Base-by-base conservation (phyloP, 2,797 vertebrate genomes). In the Sardinella longiceps region DNA sequence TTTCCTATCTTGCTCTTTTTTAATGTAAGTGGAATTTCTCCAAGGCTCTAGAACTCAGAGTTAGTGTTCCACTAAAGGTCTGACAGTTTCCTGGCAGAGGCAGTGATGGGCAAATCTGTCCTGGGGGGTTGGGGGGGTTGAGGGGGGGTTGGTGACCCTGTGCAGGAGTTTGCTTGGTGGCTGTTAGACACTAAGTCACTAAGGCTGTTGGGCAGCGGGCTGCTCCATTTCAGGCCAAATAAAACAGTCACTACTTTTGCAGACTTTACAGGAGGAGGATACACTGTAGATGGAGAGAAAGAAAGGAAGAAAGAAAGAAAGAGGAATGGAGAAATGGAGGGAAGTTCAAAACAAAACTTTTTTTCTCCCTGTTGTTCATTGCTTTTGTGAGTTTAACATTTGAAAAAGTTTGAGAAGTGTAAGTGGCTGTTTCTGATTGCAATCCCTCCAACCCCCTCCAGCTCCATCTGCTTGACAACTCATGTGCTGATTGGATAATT, bases 61-160 rank as follows among this genome's bases (percentile, higher is more conserved):
- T 37, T 74, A 74, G 30, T 74, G 66, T 74, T 74, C 66, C 66
- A 74, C 66, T 74, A 74, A 74, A 74, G 39, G 66, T 74, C 30
- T 39, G 30, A 37, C 66, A 74, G 66, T 20, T 39, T 74, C 33
- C 37, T 74, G 66, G 66, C 66, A 7, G 14, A 37, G 15, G 15
- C 30, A 9, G 63, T 33, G 66, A 74, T 74, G 66, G 30, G 33
- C 66, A 74, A 74, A 74, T 74, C 33, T 37, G 30, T 37, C 14
- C 66, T 20, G 66, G 30, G 66, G 1, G 9, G 60, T 25, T n/a
- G n/a, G n/a, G n/a, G n/a, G n/a, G n/a, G n/a, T n/a, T 9, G 60
- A 30, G 12, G 63, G 63, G 33, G 30, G 48, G 48, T 14, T 14
- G 48, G 48, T 50, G 15, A 14, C 48, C 15, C 25, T 66, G 25